phyloP scores from a whole-genome alignment of 2,113 vertebrate genomes.

The Datnioides undecimradiatus region DNA sequence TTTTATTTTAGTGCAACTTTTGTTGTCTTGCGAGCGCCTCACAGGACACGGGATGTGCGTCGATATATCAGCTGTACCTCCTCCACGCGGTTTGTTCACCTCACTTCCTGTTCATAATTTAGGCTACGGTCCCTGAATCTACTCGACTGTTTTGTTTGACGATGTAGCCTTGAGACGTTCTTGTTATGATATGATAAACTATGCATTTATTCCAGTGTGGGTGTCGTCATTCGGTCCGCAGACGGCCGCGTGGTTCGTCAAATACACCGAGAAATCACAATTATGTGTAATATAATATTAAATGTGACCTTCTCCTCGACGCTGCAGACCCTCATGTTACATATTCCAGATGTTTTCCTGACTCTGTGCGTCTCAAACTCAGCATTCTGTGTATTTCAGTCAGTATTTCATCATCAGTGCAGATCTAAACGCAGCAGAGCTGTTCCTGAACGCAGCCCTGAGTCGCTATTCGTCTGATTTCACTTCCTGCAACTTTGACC shows the following conservation, averaged over 20 bases:
- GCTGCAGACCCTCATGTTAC: too few relatives aligned
- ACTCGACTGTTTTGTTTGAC: slow-evolving; percentile 73
- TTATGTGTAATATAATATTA: too few relatives aligned
- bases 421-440: too few relatives aligned
- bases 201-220: slow-evolving; percentile 79
- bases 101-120: slow-evolving; percentile 58
- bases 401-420: too few relatives aligned
- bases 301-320: too few relatives aligned
- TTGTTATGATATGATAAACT: slow-evolving; percentile 77
- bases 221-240: slow-evolving; percentile 53
- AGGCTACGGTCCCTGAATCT: slow-evolving; percentile 37
- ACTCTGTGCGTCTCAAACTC: too few relatives aligned
- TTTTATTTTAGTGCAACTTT: slow-evolving; percentile 57
- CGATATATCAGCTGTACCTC: slow-evolving; percentile 54
- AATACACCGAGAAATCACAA: too few relatives aligned
- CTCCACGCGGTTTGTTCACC: slow-evolving; percentile 44
- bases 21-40: slow-evolving; percentile 55
- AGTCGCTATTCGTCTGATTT: too few relatives aligned
- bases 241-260: neutral
- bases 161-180: slow-evolving; percentile 62
- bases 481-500: too few relatives aligned
- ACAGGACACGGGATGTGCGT: slow-evolving; percentile 44
- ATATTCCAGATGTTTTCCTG: too few relatives aligned
- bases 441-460: too few relatives aligned
- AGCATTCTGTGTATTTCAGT: too few relatives aligned